Conservation (phyloP, 2,113 vertebrate genomes). For the Gymnogyps californianus region DNA sequence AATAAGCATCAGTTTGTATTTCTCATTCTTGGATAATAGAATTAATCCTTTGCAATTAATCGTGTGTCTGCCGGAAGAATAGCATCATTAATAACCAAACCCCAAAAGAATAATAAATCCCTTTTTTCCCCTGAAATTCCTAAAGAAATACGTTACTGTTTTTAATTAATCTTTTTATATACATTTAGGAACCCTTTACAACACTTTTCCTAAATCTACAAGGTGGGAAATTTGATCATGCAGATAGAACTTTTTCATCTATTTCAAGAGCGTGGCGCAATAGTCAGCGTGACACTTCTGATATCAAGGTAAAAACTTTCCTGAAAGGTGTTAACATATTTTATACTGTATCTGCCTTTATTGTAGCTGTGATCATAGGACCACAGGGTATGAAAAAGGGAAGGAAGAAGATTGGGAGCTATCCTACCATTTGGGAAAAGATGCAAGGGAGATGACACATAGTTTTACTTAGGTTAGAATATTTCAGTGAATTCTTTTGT, state of each 20-base stretch:
- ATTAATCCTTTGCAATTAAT: neutral
- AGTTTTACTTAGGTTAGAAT: neutral
- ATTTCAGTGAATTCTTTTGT: neutral
- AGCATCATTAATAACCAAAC: neutral
- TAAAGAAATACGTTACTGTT: neutral
- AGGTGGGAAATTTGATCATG: conserved; percentile 98
- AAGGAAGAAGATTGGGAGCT: neutral
- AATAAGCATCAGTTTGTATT: neutral
- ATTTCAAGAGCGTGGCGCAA: conserved; percentile 95
- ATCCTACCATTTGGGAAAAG: neutral
- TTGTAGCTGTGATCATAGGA: neutral
- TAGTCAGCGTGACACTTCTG: conserved; percentile 96
- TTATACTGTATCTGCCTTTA: neutral
- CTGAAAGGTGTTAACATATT: neutral
- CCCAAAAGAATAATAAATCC: neutral
- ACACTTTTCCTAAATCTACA: conserved; percentile 97
- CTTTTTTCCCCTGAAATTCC: neutral
- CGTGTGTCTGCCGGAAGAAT: neutral
- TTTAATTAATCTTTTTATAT: neutral
- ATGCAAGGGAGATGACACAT: neutral
- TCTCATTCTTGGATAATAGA: neutral
- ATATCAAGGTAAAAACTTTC: conserved; percentile 87
- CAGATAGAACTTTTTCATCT: conserved; percentile 95
- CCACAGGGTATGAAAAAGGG: neutral
- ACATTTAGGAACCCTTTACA: conserved; percentile 91